These are phyloP conservation scores for Ips nitidus DNA, from an alignment of 1,140 invertebrate species.

Conservation along the genomic window DNA sequence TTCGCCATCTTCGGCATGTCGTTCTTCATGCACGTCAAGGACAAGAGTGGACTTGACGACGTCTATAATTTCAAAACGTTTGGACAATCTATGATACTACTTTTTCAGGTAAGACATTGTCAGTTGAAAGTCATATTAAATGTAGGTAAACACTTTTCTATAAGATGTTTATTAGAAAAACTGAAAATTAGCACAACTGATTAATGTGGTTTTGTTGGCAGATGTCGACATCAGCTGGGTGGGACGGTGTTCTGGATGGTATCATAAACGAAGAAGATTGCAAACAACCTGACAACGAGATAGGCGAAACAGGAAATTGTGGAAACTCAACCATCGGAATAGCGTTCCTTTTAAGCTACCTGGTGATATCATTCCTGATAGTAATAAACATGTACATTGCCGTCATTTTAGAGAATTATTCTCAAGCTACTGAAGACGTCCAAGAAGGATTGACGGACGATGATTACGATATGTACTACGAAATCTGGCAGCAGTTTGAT, in stretches of 20 bases:
- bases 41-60: conserved; percentile 90
- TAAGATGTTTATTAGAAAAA: no score
- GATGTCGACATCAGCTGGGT: conserved; percentile 98
- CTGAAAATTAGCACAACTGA: no score
- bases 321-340: conserved; percentile 91
- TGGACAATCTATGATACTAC: conserved; percentile 94
- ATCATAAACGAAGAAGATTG: conserved; percentile 96
- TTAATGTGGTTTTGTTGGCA: conserved; percentile 51
- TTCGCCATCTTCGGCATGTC: conserved; percentile 99
- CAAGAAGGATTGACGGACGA: conserved; percentile 97
- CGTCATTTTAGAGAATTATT: conserved; percentile 98
- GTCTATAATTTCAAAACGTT: conserved; percentile 99
- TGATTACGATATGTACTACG: conserved; percentile 99
- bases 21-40: conserved; percentile 97
- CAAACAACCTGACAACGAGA: conserved; percentile 80
- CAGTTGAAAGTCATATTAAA: not conserved
- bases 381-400: conserved; percentile 99
- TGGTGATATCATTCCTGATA: conserved; percentile 97
- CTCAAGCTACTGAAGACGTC: conserved; percentile 94
- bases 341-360: conserved; percentile 90
- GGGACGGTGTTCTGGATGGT: conserved; percentile 93
- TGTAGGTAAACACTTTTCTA: not conserved
- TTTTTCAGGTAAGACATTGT: conserved; percentile 80
- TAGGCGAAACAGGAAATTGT: conserved; percentile 87
- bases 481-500: conserved; percentile 98